Percentiles rank a stretch among this genome's conserved stretches.
phyloP scores from a whole-genome alignment of 2,797 vertebrate genomes.

The Glyptemys insculpta region DNA sequence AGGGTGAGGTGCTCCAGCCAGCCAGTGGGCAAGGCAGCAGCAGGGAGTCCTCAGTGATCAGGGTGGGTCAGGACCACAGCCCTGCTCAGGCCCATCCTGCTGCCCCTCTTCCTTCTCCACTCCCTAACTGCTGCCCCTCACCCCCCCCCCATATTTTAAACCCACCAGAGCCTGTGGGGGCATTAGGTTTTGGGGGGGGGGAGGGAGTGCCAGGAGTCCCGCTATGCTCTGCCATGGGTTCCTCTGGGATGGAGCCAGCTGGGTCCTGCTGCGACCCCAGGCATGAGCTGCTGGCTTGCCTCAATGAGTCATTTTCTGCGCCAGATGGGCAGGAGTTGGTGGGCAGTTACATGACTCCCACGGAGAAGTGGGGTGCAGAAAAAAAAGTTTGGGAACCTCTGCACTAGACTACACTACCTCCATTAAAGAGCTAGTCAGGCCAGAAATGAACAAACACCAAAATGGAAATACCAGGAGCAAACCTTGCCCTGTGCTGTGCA shows the following conservation, averaged over 20 bases:
- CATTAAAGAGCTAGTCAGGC: not conserved
- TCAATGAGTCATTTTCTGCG: too few species aligned
- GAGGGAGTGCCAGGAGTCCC: too few species aligned
- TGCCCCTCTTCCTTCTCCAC: not conserved
- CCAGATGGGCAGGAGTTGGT: too few species aligned
- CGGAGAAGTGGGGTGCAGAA: not conserved
- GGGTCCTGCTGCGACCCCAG: too few species aligned
- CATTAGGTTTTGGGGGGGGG: not conserved
- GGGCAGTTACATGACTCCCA: not conserved
- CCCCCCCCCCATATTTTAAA: not conserved
- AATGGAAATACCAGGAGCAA: not conserved
- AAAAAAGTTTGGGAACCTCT: not conserved
- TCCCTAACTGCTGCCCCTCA: not conserved
- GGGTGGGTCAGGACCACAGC: not conserved
- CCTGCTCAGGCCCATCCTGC: not conserved
- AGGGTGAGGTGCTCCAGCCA: too few species aligned
- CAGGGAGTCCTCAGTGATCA: not conserved
- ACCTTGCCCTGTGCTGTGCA: not conserved
- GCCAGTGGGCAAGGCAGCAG: not conserved
- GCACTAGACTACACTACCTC: not conserved
- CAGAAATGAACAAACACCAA: fast-evolving
- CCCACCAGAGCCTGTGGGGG: not conserved
- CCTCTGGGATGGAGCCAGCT: not conserved
- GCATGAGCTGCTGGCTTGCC: too few species aligned
- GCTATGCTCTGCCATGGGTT: not conserved